Conservation (phyloP, 1,140 invertebrate genomes). For the Drosophila ambigua region DNA sequence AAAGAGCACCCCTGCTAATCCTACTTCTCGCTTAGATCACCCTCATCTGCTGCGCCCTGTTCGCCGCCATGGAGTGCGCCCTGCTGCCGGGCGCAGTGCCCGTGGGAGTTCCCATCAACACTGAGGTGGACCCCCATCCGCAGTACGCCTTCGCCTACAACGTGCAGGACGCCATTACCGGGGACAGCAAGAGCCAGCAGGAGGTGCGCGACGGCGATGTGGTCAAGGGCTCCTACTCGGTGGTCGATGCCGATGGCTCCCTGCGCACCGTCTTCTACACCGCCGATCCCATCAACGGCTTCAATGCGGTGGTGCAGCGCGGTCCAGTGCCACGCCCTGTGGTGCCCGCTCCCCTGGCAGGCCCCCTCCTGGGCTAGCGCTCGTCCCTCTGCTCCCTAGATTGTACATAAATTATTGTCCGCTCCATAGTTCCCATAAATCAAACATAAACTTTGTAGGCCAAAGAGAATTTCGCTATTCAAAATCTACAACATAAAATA, state of each 20-base stretch:
- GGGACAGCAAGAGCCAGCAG: constrained; percentile 87
- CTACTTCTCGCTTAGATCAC: constrained; percentile 33
- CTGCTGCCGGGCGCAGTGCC: constrained; percentile 72
- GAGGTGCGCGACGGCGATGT: constrained; percentile 87
- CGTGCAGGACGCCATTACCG: constrained; percentile 86
- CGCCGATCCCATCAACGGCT: constrained; percentile 86
- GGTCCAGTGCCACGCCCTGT: constrained; percentile 67
- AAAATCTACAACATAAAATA: neutral
- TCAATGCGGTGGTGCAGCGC: constrained; percentile 86
- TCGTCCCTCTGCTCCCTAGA: constrained; percentile 33
- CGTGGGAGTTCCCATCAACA: constrained; percentile 73
- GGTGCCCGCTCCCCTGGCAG: constrained; percentile 51
- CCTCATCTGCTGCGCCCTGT: constrained; percentile 59
- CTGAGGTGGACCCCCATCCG: constrained; percentile 86
- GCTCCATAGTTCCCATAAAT: constrained; percentile 39
- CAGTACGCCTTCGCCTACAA: constrained; percentile 87
- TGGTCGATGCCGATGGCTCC: constrained; percentile 86
- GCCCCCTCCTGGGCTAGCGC: constrained; percentile 55
- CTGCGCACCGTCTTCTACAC: constrained; percentile 86
- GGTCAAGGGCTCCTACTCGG: constrained; percentile 86
- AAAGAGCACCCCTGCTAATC: neutral
- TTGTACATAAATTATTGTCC: constrained; percentile 72
- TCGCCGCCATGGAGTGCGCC: constrained; percentile 63
- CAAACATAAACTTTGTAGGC: constrained; percentile 55
- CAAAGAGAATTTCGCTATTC: constrained; percentile 28